phyloP scores from a whole-genome alignment of 2,113 vertebrate genomes.

The Semnornis frantzii region DNA sequence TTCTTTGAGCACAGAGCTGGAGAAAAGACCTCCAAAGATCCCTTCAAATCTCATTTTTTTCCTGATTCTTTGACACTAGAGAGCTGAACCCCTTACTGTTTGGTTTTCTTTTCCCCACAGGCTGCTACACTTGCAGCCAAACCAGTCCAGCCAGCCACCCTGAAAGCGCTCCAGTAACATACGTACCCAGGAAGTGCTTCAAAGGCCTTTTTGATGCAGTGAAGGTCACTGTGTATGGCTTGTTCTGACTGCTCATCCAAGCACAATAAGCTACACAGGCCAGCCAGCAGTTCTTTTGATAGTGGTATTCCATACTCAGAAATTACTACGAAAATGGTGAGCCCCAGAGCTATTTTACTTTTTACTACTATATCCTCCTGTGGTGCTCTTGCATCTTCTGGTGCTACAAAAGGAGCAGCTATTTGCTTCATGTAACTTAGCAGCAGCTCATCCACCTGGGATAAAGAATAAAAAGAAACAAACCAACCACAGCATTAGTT shows the following conservation, averaged over 20 bases:
- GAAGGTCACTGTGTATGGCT: background rate
- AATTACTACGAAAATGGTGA: background rate
- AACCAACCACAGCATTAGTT: background rate
- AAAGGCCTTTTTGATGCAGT: background rate
- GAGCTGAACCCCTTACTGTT: background rate
- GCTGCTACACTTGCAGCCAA: background rate
- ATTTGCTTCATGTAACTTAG: background rate
- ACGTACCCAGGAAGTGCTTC: fast-evolving
- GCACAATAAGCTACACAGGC: conserved; percentile 59
- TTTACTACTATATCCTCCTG: background rate
- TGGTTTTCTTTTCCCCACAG: background rate
- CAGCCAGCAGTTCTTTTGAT: fast-evolving
- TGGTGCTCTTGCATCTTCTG: background rate
- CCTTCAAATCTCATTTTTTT: background rate
- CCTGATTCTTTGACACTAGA: background rate
- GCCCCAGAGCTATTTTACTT: conserved; percentile 58
- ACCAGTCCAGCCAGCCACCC: background rate
- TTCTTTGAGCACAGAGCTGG: background rate
- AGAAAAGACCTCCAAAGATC: background rate
- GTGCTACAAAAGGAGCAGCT: background rate
- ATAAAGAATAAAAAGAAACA: background rate
- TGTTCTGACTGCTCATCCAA: background rate
- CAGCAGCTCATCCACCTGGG: conserved; percentile 62
- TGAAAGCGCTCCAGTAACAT: background rate
- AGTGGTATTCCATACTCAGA: fast-evolving